phyloP scores from a whole-genome alignment of 1,140 invertebrate genomes.

The Argopecten irradians region DNA sequence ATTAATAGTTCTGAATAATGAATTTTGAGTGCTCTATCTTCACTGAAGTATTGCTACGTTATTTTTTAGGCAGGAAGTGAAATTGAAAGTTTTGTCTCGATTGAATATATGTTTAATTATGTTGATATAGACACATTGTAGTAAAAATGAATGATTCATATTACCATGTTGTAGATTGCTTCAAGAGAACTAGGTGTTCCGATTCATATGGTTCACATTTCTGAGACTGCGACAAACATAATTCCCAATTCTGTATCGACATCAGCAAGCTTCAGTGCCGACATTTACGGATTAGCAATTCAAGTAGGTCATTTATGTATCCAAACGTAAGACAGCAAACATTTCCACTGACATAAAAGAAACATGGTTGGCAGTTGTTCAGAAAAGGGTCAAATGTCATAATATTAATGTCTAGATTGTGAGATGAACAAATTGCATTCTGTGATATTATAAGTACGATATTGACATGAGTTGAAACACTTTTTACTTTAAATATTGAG shows the following conservation, averaged over 20 bases:
- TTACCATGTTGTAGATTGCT: slow-evolving; percentile 68
- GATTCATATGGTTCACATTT: slow-evolving; percentile 87
- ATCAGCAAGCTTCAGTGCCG: slow-evolving; percentile 92
- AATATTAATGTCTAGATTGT: too few relatives aligned
- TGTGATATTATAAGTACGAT: too few relatives aligned
- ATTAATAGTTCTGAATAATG: not conserved
- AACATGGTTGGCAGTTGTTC: too few relatives aligned
- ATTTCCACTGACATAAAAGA: too few relatives aligned
- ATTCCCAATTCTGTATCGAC: slow-evolving; percentile 95
- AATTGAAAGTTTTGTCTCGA: not conserved
- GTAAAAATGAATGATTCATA: not conserved
- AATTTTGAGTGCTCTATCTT: too few relatives aligned
- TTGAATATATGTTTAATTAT: too few relatives aligned
- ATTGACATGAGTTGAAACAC: too few relatives aligned
- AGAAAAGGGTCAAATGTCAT: too few relatives aligned
- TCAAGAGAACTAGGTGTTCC: slow-evolving; percentile 84
- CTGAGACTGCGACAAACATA: slow-evolving; percentile 93
- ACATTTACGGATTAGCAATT: slow-evolving; percentile 96
- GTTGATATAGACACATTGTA: too few relatives aligned
- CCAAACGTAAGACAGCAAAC: too few relatives aligned
- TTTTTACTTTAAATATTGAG: too few relatives aligned
- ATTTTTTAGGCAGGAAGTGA: not conserved
- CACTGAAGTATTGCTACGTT: not conserved
- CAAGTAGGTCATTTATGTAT: slow-evolving; percentile 79
- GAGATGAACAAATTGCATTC: too few relatives aligned